Evolutionary conservation across 2,888 invertebrate genomes (phyloP).

Genomic region (Stratiomys singularior): DNA sequence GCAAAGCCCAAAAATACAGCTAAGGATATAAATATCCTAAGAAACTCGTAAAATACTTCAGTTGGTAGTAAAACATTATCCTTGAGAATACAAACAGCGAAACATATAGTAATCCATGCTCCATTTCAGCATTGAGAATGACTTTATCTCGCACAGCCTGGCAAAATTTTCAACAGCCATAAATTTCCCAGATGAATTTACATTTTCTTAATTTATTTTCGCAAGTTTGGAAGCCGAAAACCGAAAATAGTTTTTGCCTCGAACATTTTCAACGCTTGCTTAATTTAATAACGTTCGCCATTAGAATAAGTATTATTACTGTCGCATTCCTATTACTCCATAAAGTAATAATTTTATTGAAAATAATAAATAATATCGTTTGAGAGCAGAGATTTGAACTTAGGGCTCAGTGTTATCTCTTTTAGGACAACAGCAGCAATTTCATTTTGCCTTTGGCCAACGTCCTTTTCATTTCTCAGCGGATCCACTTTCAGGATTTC

Average conservation of each 20-base stretch:
- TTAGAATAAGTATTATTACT: no score
- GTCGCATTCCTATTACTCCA: no score
- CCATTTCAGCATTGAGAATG: neutral
- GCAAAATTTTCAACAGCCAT: constrained; percentile 21
- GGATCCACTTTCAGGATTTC: constrained; percentile 86
- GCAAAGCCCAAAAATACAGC: constrained; percentile 46
- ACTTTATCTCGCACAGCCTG: neutral
- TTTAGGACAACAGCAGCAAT: constrained; percentile 96
- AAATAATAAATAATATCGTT: constrained; percentile 47
- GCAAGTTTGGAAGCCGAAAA: constrained; percentile 4
- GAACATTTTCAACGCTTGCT: neutral
- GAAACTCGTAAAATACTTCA: constrained; percentile 23
- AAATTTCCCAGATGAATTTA: constrained; percentile 35
- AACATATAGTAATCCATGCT: neutral
- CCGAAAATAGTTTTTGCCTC: constrained; percentile 2
- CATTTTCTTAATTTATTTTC: constrained; percentile 42
- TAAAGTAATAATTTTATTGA: neutral
- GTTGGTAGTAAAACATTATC: constrained; percentile 22
- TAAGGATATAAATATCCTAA: constrained; percentile 35
- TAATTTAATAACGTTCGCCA: no score
- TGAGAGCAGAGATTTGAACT: constrained; percentile 66
- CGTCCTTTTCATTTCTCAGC: constrained; percentile 88
- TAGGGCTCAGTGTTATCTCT: constrained; percentile 83
- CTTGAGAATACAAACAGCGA: neutral
- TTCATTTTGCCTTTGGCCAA: constrained; percentile 91